Evolutionary conservation across 1,140 invertebrate species (phyloP), one percentile per base, ranked within the genome.

Genomic region (Drosophila asahinai): DNA sequence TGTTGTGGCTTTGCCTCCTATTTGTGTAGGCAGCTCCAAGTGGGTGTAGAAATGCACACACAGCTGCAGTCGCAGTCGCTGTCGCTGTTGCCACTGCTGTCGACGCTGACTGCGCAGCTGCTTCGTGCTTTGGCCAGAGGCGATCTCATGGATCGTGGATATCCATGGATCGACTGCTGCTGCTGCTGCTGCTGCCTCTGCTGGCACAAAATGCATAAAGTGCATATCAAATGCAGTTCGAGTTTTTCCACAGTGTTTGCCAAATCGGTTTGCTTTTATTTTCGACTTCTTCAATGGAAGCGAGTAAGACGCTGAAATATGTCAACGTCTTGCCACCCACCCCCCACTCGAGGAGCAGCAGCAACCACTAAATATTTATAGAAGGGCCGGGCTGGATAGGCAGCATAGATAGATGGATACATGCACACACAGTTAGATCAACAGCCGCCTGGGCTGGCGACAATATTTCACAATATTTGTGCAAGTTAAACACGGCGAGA

Each of bases 1-100:
- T 70, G 64, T 36, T 48, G 66, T 43, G 64, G 54, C 63, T 67
- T 67, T 43, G 60, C 49, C 49, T 52, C 55, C 66, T 81, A 75
- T 90, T 89, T 90, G 84, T 87, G 83, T 87, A 87, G 84, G 83
- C 79, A 47, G 61, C 54, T 64, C 49, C 73, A 75, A 90, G 86
- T 90, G 86, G 86, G 86, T 71, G 86, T 90, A 86, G 64, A 87
- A 89, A 78, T 75, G 83, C 79, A 83, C 86, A 84, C 77, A 84
- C 81, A 83, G 65, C 64, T 80, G 64, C 83, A 81, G 64, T 59
- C 62, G 57, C 54, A 43, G 60, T 36, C 14, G 22, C n/a, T n/a
- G 47, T 48, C 38, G 48, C 48, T 17, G 65, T 22, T 22, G 48
- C 38, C 25, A 60, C 27, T 17, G 49, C 22, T 36, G 65, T 73